Evolutionary conservation across 2,797 vertebrate species (phyloP).

Genomic region (Mionectes olivaceus): DNA sequence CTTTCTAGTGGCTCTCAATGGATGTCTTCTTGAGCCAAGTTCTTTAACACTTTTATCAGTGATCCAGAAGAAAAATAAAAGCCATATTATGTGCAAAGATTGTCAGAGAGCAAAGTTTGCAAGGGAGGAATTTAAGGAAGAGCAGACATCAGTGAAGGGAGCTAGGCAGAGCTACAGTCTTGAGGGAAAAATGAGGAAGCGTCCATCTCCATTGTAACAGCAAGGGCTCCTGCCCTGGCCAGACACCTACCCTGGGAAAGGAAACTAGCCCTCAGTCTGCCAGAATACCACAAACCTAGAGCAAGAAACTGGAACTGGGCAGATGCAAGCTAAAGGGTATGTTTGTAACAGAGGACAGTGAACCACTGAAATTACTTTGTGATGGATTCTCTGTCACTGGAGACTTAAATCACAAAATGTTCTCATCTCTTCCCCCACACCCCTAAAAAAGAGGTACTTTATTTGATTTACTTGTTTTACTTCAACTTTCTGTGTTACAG

Average conservation of each 20-base stretch:
- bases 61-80: not conserved
- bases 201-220: not conserved
- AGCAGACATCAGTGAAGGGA: not conserved
- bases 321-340: not conserved
- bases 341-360: not conserved
- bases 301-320: not conserved
- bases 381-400: not conserved
- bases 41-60: not conserved
- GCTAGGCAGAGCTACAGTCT: not conserved
- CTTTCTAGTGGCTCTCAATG: not conserved
- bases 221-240: not conserved
- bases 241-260: not conserved
- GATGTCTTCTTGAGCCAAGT: not conserved
- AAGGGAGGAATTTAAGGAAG: not conserved
- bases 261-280: not conserved
- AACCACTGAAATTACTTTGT: not conserved
- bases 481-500: not conserved
- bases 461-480: not conserved
- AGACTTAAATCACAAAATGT: not conserved
- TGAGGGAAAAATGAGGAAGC: not conserved
- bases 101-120: not conserved
- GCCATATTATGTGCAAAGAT: not conserved
- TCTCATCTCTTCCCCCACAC: not conserved
- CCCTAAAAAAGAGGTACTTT: rapidly evolving
- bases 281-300: not conserved